These are phyloP conservation scores for Casuarius casuarius DNA, from an alignment of 2,113 vertebrate species.

Conservation along the genomic window DNA sequence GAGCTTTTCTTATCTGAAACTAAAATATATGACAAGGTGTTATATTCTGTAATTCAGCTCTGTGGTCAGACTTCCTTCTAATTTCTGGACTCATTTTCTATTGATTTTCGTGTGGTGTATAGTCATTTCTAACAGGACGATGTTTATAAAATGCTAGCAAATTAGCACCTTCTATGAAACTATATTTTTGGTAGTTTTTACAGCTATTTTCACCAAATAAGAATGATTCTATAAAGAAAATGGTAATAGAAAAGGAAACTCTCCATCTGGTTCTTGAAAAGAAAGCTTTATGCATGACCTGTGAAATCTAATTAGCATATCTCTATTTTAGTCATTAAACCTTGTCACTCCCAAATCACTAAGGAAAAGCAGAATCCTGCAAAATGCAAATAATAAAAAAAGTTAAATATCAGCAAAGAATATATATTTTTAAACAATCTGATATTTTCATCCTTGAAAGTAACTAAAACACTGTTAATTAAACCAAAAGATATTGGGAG, in stretches of 20 bases:
- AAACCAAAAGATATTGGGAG: not conserved
- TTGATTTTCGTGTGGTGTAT: not conserved
- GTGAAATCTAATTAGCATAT: not conserved
- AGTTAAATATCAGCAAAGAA: not conserved
- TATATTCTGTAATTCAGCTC: not conserved
- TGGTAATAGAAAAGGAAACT: not conserved
- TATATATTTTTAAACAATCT: not conserved
- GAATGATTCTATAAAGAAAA: not conserved
- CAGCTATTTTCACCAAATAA: not conserved
- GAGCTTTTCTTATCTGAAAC: not conserved
- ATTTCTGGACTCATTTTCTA: not conserved
- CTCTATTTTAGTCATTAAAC: not conserved
- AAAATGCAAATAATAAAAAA: not conserved
- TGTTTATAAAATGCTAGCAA: not conserved
- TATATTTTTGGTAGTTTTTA: not conserved
- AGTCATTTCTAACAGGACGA: not conserved
- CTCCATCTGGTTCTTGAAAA: not conserved
- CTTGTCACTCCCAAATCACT: not conserved
- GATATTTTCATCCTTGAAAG: not conserved
- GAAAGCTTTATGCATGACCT: not conserved
- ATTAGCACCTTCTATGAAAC: not conserved
- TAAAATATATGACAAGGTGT: not conserved
- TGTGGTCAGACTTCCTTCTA: not conserved
- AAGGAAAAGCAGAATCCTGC: not conserved
- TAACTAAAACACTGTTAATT: not conserved